Evolutionary conservation across 2,888 invertebrate species (phyloP).

Genomic region (Campopleginae sp.): DNA sequence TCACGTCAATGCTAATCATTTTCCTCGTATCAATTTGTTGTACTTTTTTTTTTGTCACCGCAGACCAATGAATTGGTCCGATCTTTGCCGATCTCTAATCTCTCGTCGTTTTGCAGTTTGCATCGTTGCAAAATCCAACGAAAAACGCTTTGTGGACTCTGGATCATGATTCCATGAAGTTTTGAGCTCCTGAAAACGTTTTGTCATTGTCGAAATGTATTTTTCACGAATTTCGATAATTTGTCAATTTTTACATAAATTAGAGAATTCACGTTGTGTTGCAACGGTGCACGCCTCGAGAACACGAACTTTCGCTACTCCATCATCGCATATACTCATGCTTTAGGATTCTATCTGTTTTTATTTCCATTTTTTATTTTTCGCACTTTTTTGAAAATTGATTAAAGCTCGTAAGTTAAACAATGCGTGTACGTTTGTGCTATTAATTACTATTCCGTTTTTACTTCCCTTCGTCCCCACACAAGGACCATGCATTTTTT

Average conservation of each 20-base stretch:
- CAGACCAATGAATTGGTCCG: not conserved
- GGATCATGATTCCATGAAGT: not conserved
- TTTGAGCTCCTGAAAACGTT: not conserved
- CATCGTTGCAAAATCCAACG: not conserved
- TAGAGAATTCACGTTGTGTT: not conserved
- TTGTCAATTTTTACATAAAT: not conserved
- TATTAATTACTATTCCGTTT: conserved; percentile 21
- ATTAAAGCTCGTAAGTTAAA: conserved; percentile 38
- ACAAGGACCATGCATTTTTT: conserved; percentile 31
- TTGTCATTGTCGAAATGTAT: not conserved
- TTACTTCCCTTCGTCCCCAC: not conserved
- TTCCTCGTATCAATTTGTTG: not conserved
- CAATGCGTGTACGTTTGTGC: conserved; percentile 28
- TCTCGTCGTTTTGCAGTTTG: not conserved
- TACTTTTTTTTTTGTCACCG: conserved; percentile 4
- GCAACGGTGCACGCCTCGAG: not conserved
- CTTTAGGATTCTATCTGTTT: conserved; percentile 3
- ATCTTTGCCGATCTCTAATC: not conserved
- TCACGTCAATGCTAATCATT: not conserved
- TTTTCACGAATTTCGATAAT: not conserved
- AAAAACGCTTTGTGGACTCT: not conserved
- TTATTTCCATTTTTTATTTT: not conserved
- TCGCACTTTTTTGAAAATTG: not conserved
- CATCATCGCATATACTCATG: conserved; percentile 26
- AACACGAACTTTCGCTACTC: conserved; percentile 7